Evolutionary conservation across 2,113 vertebrate genomes (phyloP), one percentile per base, ranked within the genome.

Genomic region (Bos indicus): DNA sequence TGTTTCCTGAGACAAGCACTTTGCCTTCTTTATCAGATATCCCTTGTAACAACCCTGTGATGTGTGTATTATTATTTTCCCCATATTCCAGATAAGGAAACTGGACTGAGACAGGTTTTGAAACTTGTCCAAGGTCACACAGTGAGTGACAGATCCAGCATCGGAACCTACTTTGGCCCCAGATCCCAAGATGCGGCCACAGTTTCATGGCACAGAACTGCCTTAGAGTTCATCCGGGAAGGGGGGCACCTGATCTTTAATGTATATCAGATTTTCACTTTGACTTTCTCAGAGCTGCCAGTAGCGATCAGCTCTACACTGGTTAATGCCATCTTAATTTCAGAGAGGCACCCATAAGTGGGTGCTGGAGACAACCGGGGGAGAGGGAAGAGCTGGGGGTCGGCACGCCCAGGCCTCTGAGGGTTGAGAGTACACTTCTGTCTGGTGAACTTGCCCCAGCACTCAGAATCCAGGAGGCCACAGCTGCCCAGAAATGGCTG

Each of bases 81-180:
- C 52, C 59, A 19, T 19, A 85, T 84, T 92, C 86, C 21, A 83
- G 82, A 91, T 88, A 74, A 95, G 54, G 7, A 67, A 87, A 57
- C 43, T 57, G 48, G 54, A 28, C 59, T 88, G 74, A 56, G 62
- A 90, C 81, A 95, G 11, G 28, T 88, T 95, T 91, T 67, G 90
- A 80, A 91, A 97, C 62, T 71, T 86, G 56, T 28, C 57, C 52
- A 52, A 81, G 40, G 46, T 60, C 64, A 92, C 17, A 67, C 26
- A 56, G 17, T 56, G 59, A 46, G 59, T 26, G 85, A 43, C 43
- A 57, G 33, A 59, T 51, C 84, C 85, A 64, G 56, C 77, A 25
- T 11, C 91, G 84, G 56, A 92, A 46, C 36, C 56, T 60, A 4
- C 19, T 64, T 46, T 71, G 83, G 5, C 60, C 46, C 28, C 48